Conservation (phyloP, 2,888 invertebrate genomes). For the Rhagophthalmus giganteus region DNA sequence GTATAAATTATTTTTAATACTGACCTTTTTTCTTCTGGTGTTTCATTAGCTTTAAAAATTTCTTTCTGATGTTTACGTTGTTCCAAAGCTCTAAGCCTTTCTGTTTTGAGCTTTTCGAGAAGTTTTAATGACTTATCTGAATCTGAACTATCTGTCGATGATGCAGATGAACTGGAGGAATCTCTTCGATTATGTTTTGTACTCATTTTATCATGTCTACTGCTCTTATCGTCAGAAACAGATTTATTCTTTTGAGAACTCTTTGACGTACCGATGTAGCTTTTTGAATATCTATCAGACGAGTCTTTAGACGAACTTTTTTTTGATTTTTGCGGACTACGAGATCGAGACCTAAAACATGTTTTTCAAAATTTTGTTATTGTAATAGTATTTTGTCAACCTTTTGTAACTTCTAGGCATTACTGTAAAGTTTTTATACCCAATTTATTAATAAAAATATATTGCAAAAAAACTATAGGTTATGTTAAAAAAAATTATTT, state of each 20-base stretch:
- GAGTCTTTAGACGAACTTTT: constrained; percentile 3
- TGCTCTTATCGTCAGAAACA: no score
- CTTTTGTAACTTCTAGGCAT: constrained; percentile 1
- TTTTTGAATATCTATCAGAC: no score
- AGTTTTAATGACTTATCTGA: constrained; percentile 66
- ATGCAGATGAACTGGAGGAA: constrained; percentile 8
- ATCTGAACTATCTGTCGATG: constrained; percentile 36
- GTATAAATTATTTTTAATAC: not conserved
- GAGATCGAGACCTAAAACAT: constrained; percentile 1
- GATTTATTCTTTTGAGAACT: no score
- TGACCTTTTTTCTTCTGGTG: constrained; percentile 87
- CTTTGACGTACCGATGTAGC: no score
- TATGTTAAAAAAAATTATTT: constrained; percentile 1
- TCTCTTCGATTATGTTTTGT: constrained; percentile 12
- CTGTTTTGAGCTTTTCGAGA: constrained; percentile 72
- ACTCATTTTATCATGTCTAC: no score
- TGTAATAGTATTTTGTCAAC: not conserved
- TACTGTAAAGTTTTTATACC: no score
- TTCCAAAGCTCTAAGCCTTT: constrained; percentile 66
- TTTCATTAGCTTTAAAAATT: constrained; percentile 83
- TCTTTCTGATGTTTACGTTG: constrained; percentile 73
- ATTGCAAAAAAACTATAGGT: not conserved
- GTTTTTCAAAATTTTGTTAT: not conserved
- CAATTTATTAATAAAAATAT: no score
- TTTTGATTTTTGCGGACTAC: constrained; percentile 3